A percentile compares a stretch with the other conserved stretches of the same genome.
Conservation (phyloP, 1,140 invertebrate species). For the Pseudomyrmex flavicornis region DNA sequence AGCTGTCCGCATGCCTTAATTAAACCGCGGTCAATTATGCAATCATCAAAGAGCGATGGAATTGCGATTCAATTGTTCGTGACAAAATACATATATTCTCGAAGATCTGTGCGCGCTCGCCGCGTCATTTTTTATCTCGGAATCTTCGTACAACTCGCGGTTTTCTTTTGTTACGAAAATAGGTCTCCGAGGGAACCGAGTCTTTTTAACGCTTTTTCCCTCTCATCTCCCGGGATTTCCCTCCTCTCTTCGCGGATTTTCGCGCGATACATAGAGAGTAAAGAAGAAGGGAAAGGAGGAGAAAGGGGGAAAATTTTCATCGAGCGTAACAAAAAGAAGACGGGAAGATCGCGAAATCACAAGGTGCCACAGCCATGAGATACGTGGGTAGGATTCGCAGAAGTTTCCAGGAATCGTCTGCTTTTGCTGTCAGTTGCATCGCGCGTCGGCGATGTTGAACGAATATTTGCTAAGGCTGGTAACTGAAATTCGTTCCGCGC, state of each 20-base stretch:
- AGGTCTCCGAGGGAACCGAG: background rate
- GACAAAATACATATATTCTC: background rate
- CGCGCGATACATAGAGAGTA: background rate
- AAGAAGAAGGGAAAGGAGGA: no score
- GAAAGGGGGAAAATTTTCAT: conserved; percentile 30
- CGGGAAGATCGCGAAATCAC: conserved; percentile 68
- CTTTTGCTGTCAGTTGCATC: conserved; percentile 71
- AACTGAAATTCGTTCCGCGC: conserved; percentile 72
- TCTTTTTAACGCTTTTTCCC: background rate
- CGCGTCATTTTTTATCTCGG: background rate
- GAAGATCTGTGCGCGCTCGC: background rate
- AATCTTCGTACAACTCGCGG: background rate
- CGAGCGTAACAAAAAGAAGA: conserved; percentile 63
- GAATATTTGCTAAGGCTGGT: conserved; percentile 71
- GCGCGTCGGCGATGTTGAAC: conserved; percentile 64
- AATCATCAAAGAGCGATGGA: conserved; percentile 67
- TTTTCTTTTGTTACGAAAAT: conserved; percentile 26
- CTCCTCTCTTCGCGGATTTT: conserved; percentile 8
- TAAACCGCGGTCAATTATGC: conserved; percentile 80
- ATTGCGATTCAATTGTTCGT: conserved; percentile 26
- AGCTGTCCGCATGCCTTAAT: conserved; percentile 67
- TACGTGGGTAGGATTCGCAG: conserved; percentile 69
- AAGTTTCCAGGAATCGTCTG: conserved; percentile 51
- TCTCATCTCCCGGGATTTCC: background rate
- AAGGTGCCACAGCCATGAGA: conserved; percentile 67